Conservation (phyloP, 2,797 vertebrate genomes). For the Podarcis siculus region DNA sequence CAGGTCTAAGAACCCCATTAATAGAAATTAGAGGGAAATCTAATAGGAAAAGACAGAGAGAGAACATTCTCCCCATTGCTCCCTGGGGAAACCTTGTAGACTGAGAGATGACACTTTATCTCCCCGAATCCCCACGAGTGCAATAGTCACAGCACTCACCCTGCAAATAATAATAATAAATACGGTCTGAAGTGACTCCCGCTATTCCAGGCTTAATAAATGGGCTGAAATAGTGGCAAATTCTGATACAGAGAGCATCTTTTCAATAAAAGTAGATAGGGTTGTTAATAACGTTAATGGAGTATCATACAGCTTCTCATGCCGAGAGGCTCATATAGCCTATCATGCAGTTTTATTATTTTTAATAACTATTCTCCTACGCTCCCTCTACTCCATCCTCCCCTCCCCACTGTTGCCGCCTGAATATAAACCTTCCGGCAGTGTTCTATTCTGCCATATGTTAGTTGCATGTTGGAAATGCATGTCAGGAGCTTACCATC, state of each 20-base stretch:
- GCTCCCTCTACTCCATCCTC: slow-evolving; percentile 37
- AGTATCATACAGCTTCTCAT: slow-evolving; percentile 54
- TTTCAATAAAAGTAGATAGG: slow-evolving; percentile 84
- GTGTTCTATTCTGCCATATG: slow-evolving; percentile 68
- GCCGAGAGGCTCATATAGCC: slow-evolving; percentile 10
- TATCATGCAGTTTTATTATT: slow-evolving; percentile 55
- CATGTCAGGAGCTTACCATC: slow-evolving; percentile 64
- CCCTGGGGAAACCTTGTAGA: slow-evolving; percentile 62
- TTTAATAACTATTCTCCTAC: slow-evolving; percentile 54
- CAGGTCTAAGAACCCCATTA: slow-evolving; percentile 61
- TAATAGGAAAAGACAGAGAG: slow-evolving; percentile 68
- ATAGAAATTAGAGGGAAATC: slow-evolving; percentile 64
- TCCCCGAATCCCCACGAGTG: slow-evolving; percentile 60
- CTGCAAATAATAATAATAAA: slow-evolving; percentile 83
- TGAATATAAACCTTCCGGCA: slow-evolving; percentile 46
- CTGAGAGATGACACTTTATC: slow-evolving; percentile 67
- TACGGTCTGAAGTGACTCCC: slow-evolving; percentile 77
- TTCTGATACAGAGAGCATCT: slow-evolving; percentile 80
- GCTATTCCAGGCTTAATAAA: slow-evolving; percentile 83
- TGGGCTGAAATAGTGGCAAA: slow-evolving; percentile 80
- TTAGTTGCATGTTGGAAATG: slow-evolving; percentile 68
- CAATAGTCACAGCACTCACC: slow-evolving; percentile 76
- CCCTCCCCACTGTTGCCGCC: neutral
- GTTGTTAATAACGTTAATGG: slow-evolving; percentile 85
- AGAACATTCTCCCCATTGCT: slow-evolving; percentile 64